Evolutionary conservation across 2,113 vertebrate species (phyloP).

Genomic region (Gorsachius goisagi): DNA sequence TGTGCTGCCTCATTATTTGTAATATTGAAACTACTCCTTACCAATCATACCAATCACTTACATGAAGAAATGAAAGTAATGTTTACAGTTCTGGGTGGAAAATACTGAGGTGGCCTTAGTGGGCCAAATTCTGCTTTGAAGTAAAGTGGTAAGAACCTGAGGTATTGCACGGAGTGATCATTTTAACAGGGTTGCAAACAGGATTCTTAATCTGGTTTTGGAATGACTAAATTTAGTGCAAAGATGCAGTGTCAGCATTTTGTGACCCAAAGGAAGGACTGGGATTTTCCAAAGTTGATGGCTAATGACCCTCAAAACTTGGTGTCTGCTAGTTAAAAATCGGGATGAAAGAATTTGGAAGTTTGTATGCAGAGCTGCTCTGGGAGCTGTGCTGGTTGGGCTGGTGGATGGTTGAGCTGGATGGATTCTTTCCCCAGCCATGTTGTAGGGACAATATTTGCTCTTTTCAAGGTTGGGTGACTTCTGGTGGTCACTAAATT

Average conservation of each 20-base stretch:
- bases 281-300: background rate
- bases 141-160: background rate
- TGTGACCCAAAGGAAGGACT: background rate
- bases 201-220: background rate
- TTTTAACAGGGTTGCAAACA: background rate
- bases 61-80: background rate
- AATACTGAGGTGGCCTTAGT: background rate
- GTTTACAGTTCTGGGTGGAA: background rate
- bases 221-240: background rate
- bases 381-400: background rate
- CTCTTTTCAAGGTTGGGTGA: background rate
- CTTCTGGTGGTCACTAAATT: background rate
- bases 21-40: constrained; percentile 50
- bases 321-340: background rate
- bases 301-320: background rate
- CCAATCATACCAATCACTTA: background rate
- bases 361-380: background rate
- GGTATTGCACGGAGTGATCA: background rate
- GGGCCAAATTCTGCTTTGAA: background rate
- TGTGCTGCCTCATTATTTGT: constrained; percentile 64
- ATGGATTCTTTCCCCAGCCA: background rate
- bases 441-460: background rate
- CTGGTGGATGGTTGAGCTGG: background rate
- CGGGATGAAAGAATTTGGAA: background rate
- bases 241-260: background rate